Base-by-base conservation (phyloP, 2,113 vertebrate species). In the Anhinga anhinga region DNA sequence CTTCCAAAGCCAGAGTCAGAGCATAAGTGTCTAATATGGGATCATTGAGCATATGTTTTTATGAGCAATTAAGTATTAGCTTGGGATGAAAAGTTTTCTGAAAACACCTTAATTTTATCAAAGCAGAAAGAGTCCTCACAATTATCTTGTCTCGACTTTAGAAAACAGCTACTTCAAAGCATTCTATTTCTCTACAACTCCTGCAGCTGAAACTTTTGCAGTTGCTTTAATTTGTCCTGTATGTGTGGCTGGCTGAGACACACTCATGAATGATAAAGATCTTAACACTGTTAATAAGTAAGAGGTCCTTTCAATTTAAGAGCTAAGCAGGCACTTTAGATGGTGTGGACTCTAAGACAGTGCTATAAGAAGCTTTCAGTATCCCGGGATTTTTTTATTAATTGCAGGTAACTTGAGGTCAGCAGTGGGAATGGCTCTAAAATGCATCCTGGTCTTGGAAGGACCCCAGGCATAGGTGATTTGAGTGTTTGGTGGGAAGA, bases 51-150 rank as follows among this genome's bases (percentile, higher is more conserved):
- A 53, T 88, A 32, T 14, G 32, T 74, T 96, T 97, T 95, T 93
- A 94, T 85, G 44, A 93, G 18, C 38, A 93, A 94, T 88, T 73
- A 90, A 70, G 56, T 53, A 83, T 49, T 88, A 93, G 15, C 42
- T 52, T 90, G 32, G 49, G 30, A 94, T 71, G 32, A 96, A 78
- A 93, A 80, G 65, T 72, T 95, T 96, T 62, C 61, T 65, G 89
- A 81, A 92, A 95, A 83, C 52, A 84, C 44, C 34, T 94, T 90
- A 0, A 82, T n/a, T 96, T 97, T 18, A 53, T 91, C 56, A 89
- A 88, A 90, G 56, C 36, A 93, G 69, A 58, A 69, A 53, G 50
- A 70, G 10, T 91, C 50, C 30, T 85, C 61, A 53, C 23, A 19
- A 78, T 73, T 96, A 86, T 63, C 38, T 91, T 82, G 55, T 59